These are phyloP conservation scores for Acrobasis repandana DNA, from an alignment of 2,888 invertebrate genomes.

Conservation along the genomic window DNA sequence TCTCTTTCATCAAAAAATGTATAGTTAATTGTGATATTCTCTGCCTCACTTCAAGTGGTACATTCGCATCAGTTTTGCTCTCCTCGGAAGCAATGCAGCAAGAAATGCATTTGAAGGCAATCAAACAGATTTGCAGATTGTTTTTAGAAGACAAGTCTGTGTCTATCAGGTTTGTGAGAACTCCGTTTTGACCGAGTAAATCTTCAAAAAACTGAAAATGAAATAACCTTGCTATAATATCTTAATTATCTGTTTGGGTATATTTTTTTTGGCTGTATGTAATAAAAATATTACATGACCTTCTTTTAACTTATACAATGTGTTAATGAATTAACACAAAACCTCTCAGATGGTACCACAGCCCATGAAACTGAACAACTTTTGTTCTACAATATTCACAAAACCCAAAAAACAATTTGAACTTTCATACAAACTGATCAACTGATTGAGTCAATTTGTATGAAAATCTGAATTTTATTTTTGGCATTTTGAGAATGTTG, in stretches of 20 bases:
- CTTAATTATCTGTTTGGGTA: not conserved
- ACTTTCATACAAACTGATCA: too few relatives aligned
- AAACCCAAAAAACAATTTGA: too few relatives aligned
- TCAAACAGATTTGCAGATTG: constrained; percentile 56
- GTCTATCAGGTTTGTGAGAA: constrained; percentile 58
- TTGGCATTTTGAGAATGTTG: too few relatives aligned
- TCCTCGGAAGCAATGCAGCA: constrained; percentile 56
- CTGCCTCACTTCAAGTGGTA: constrained; percentile 52
- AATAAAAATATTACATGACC: too few relatives aligned
- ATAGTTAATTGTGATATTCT: constrained; percentile 64
- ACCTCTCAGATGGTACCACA: too few relatives aligned
- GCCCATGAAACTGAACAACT: too few relatives aligned
- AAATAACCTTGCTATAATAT: constrained; percentile 29
- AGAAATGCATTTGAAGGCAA: constrained; percentile 62
- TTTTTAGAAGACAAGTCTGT: constrained; percentile 46
- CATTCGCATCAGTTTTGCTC: constrained; percentile 38
- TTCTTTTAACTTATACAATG: too few relatives aligned
- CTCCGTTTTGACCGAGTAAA: constrained; percentile 62
- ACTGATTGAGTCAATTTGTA: too few relatives aligned
- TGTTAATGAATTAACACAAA: too few relatives aligned
- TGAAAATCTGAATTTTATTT: too few relatives aligned
- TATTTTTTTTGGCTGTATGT: too few relatives aligned
- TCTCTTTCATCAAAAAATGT: constrained; percentile 62
- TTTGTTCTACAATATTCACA: too few relatives aligned
- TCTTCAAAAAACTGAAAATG: constrained; percentile 60